Evolutionary conservation across 2,797 vertebrate genomes (phyloP), one percentile per base, ranked within the genome.

Genomic region (Poecilia gillii): DNA sequence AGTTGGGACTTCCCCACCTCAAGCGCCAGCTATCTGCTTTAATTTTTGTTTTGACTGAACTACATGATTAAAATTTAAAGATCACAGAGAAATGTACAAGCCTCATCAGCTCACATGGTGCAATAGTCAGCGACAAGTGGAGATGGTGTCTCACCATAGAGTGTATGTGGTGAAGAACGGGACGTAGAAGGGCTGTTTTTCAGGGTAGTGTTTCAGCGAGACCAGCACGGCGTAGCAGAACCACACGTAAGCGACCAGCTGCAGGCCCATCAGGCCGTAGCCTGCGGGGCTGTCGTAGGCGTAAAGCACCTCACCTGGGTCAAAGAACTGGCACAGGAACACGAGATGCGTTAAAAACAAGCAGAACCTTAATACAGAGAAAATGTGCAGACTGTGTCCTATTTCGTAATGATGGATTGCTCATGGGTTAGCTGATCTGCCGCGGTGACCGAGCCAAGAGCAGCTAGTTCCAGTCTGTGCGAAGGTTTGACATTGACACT

Each of bases 111-210:
- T 75, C 78, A 82, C 81, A 78, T 79, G 64, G 64, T 20, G 76
- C 55, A 62, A 64, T 79, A 81, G 76, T 82, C 79, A 3, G 4
- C 47, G 72, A 77, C 2, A 6, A 76, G 45, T 33, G 16, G 74
- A 64, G 75, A 73, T 36, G 33, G 25, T 31, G 66, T 89, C 97
- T 96, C 91, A 98, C 97, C 97, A 99, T 79, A 98, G 96, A 0
- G 97, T 98, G 91, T 98, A 99, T 0, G 97, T 96, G 57, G 97
- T 96, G 91, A 98, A 97, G 95, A 99, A 98, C 28, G 97, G 97
- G 78, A 98, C 93, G 16, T 98, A 99, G 92, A 99, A 99, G 16
- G 96, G 96, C 83, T 98, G 97, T 75, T 98, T 98, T 92, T 98
- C 97, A 0, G 97, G 97, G 82, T 97, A 97, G 88, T 96, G 97